Percentiles rank a stretch among this genome's conserved stretches.
Conservation (phyloP, 2,797 vertebrate genomes). For the Phyllotis vaccarum region DNA sequence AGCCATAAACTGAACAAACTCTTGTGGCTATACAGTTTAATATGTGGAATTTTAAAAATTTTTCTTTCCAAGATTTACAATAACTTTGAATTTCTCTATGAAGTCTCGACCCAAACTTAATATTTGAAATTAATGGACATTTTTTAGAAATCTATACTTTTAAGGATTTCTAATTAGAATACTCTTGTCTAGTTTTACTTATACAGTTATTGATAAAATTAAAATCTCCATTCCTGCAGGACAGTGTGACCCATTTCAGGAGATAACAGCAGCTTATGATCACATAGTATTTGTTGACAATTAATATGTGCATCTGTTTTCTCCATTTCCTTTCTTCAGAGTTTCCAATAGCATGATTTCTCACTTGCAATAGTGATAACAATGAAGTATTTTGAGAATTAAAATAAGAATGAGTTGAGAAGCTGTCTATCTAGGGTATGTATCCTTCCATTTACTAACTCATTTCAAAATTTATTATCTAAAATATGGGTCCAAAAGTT, state of each 20-base stretch:
- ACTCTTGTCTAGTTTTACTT: not conserved
- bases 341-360: not conserved
- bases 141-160: not conserved
- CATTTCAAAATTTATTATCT: not conserved
- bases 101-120: not conserved
- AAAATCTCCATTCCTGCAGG: not conserved
- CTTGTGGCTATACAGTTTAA: not conserved
- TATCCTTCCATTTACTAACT: not conserved
- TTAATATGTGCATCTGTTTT: not conserved
- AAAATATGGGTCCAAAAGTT: not conserved
- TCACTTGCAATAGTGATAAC: not conserved
- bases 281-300: not conserved
- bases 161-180: not conserved
- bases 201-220: constrained; percentile 1
- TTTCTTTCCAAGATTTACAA: not conserved
- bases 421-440: not conserved
- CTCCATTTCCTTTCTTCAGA: not conserved
- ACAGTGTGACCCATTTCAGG: not conserved
- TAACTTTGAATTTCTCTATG: not conserved
- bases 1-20: not conserved
- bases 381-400: no score
- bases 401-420: not conserved
- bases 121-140: constrained; percentile 14
- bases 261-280: not conserved
- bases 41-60: not conserved